Evolutionary conservation across 1,140 invertebrate species (phyloP), one percentile per base, ranked within the genome.

Genomic region (Periplaneta americana): DNA sequence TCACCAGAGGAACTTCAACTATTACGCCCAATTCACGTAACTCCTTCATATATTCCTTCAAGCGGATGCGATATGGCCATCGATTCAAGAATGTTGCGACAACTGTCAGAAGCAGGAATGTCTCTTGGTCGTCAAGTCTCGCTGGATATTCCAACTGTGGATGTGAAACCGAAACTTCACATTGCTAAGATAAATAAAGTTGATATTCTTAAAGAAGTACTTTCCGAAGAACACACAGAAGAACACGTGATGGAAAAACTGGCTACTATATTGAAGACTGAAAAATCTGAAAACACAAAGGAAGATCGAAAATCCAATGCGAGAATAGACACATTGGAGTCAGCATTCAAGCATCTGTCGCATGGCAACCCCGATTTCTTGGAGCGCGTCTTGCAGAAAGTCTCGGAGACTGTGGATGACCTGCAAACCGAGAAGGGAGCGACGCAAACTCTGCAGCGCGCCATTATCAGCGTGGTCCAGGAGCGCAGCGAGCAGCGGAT

Each of bases 51-150:
- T 84, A 82, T 84, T 74, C 88, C 92, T 86, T 84, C 85, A 5
- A 89, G 90, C 17, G 88, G 89, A 34, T 91, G 91, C 15, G 92
- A 93, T 84, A 87, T 91, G 28, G 91, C 91, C 81, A 92, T 94
- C 78, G 93, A 94, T 84, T 91, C 91, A 5, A 90, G 91, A 83
- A 93, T 94, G 90, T 84, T 94, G 33, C 88, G 90, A 85, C 92
- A 94, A 84, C 86, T 95, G 34, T 93, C 93, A 3, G 91, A 93
- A 87, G 93, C 93, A 74, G 93, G 93, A 74, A 91, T 94, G 90
- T 92, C 92, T 2, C 89, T 94, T 57, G 93, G 93, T n/a, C 88
- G 92, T 82, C 92, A 93, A 86, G 89, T 92, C 3, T 89, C 91
- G 1, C 88, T 90, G 2, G 90, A 92, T 84, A 85, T 94, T 81